Evolutionary conservation across 1,140 invertebrate genomes (phyloP).

Genomic region (Scaptomyza montana): DNA sequence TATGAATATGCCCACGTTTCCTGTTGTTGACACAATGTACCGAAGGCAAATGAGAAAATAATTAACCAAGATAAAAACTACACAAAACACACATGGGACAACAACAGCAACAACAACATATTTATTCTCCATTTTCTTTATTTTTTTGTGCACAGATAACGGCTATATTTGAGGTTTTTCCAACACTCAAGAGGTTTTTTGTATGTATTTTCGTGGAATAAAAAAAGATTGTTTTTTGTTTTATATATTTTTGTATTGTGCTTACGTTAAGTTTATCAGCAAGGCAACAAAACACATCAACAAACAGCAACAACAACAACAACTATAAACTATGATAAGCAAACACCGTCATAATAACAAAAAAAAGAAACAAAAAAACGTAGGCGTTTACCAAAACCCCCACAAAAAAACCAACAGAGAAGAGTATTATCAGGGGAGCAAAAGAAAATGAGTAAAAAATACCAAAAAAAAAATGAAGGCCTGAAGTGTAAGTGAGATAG

Average conservation of each 20-base stretch:
- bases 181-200: slow-evolving; percentile 33
- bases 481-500: slow-evolving; percentile 29
- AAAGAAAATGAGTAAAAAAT: slow-evolving; percentile 17
- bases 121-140: neutral
- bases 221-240: slow-evolving; percentile 40
- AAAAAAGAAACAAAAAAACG: slow-evolving; percentile 55
- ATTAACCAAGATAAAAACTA: slow-evolving; percentile 49
- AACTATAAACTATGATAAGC: slow-evolving; percentile 75
- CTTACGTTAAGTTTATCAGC: slow-evolving; percentile 55
- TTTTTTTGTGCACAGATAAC: slow-evolving; percentile 18
- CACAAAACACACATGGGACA: slow-evolving; percentile 1
- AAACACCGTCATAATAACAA: slow-evolving; percentile 59
- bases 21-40: slow-evolving; percentile 68
- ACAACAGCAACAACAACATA: neutral
- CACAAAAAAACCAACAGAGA: slow-evolving; percentile 44
- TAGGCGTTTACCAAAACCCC: slow-evolving; percentile 70
- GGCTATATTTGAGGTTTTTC: slow-evolving; percentile 47
- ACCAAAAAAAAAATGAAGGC: neutral
- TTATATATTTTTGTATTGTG: too few relatives aligned
- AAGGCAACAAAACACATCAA: slow-evolving; percentile 24
- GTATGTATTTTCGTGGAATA: slow-evolving; percentile 20
- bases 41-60: slow-evolving; percentile 53
- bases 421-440: slow-evolving; percentile 63
- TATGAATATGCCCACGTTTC: slow-evolving; percentile 66
- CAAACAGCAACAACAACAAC: too few relatives aligned